Evolutionary conservation across 2,797 vertebrate genomes (phyloP).

Genomic region (Tolypeutes matacus): DNA sequence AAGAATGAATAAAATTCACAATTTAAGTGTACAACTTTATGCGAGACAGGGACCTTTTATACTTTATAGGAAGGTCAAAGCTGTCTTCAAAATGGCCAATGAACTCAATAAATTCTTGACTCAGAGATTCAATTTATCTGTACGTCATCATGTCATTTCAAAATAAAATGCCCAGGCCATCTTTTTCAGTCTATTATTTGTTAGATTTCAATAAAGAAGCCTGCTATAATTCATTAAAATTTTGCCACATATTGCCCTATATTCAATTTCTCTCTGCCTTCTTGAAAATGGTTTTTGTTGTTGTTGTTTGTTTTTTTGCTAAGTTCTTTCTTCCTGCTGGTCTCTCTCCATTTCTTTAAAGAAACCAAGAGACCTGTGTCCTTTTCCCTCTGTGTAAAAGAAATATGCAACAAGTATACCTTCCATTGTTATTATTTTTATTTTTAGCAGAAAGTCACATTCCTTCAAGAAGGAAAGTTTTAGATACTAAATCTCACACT

Average conservation of each 20-base stretch:
- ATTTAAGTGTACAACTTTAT: conserved; percentile 32
- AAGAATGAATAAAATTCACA: neutral
- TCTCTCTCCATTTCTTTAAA: conserved; percentile 40
- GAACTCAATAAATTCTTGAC: conserved; percentile 50
- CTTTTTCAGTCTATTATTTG: conserved; percentile 54
- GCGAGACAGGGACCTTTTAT: neutral
- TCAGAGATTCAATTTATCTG: conserved; percentile 35
- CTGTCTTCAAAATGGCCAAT: conserved; percentile 14
- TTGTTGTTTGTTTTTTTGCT: neutral
- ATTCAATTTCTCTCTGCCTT: conserved; percentile 20
- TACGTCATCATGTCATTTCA: conserved; percentile 52
- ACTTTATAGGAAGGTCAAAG: conserved; percentile 54
- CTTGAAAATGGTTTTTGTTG: neutral
- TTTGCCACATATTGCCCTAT: neutral
- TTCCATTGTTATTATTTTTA: neutral
- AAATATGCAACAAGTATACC: conserved; percentile 25
- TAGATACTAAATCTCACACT: conserved; percentile 30
- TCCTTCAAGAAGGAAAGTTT: neutral
- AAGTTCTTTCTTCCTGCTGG: conserved; percentile 1
- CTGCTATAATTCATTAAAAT: conserved; percentile 44
- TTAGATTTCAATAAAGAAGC: conserved; percentile 40
- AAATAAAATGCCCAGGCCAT: conserved; percentile 40
- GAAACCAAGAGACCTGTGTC: neutral
- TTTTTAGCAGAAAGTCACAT: conserved; percentile 29
- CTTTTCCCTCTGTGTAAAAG: conserved; percentile 25